Evolutionary conservation across 2,113 vertebrate species (phyloP), one percentile per base, ranked within the genome.

Genomic region (Cyanoliseus patagonus): DNA sequence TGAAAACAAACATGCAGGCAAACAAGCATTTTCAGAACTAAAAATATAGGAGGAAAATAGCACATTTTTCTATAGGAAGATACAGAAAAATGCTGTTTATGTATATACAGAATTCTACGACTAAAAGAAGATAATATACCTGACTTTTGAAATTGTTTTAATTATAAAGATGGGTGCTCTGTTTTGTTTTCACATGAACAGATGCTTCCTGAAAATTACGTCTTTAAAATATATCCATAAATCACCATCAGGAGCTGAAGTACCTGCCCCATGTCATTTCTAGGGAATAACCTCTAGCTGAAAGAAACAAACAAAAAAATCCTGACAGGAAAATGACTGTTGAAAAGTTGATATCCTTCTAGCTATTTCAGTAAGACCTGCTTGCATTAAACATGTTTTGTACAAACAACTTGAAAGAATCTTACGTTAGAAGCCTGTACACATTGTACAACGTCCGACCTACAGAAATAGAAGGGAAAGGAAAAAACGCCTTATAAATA

Each of bases 371-470:
- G 47, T 53, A 72, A 57, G 13, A 75, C 5, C 13, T 79, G 5
- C 35, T 81, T 73, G 22, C 16, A 27, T 57, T 90, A 86, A 73
- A 66, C 47, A 69, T 4, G 23, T 31, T 93, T 90, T 70, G 17
- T 83, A 24, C 23, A 72, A 89, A 66, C 2, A 1, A 22, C 24
- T 66, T 70, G 8, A 46, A 78, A 84, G 33, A 44, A 42, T 3
- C 25, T 57, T 55, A 35, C 44, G 10, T 16, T 39, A 67, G 49
- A 55, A 69, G 13, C 33, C 31, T 3, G 3, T 27, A 76, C 18
- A 39, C 3, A 7, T 39, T 75, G 4, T 35, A 51, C 33, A 75
- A 81, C 0, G 1, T 9, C n/a, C 0, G 0, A 42, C 5, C n/a
- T 69, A 47, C 9, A 59, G 16, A 82, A 81, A 66, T 7, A 66